Percentiles rank a stretch among this genome's conserved stretches.
phyloP scores from a whole-genome alignment of 2,797 vertebrate species.

The Falco biarmicus region DNA sequence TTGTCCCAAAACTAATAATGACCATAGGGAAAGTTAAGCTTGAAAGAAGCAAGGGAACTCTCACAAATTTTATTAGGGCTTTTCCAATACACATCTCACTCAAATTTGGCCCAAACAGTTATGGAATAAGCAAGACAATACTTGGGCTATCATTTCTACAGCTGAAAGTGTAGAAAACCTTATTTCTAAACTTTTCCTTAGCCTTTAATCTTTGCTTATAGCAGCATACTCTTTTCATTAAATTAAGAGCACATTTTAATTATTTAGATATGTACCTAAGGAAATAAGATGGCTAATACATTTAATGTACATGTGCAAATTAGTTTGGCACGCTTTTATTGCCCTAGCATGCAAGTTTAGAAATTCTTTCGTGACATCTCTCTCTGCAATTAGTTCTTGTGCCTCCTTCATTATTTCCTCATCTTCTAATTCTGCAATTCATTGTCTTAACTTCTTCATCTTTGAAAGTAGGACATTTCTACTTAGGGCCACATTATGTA shows the following conservation, averaged over 20 bases:
- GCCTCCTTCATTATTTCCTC: not conserved
- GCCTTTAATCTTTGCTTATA: not conserved
- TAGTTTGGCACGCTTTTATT: not conserved
- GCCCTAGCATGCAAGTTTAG: not conserved
- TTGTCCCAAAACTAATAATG: not conserved
- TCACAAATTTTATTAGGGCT: not conserved
- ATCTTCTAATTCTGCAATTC: not conserved
- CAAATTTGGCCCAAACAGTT: not conserved
- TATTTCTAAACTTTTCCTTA: not conserved
- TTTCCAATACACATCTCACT: not conserved
- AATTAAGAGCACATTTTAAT: conserved; percentile 18
- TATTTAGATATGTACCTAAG: conserved; percentile 28
- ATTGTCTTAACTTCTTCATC: not conserved
- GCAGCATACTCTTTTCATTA: not conserved
- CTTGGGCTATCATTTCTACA: not conserved
- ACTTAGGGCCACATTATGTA: not conserved
- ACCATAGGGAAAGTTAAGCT: not conserved
- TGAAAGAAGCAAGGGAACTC: not conserved
- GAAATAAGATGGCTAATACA: not conserved
- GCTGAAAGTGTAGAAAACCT: not conserved
- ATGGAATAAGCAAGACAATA: not conserved
- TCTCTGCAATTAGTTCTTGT: not conserved
- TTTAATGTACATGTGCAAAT: not conserved
- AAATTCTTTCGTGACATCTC: not conserved
- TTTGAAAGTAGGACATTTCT: not conserved